Evolutionary conservation across 2,888 invertebrate genomes (phyloP).

Genomic region (Noctua pronuba): DNA sequence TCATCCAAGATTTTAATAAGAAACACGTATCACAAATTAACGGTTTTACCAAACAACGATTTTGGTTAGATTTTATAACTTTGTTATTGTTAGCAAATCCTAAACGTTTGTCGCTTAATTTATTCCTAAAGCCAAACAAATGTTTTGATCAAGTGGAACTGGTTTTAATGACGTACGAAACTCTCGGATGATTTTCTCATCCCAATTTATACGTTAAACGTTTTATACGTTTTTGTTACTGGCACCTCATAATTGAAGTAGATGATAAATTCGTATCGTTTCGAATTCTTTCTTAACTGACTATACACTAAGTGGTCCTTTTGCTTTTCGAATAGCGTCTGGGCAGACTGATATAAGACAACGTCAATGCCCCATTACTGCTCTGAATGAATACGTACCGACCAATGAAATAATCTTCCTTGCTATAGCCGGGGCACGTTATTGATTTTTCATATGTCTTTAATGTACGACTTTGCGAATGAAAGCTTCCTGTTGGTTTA

Average conservation of each 20-base stretch:
- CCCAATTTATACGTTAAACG: slow-evolving; percentile 16
- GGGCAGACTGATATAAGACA: slow-evolving; percentile 15
- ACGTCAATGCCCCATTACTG: slow-evolving; percentile 34
- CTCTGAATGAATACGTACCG: slow-evolving; percentile 2
- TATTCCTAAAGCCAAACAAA: slow-evolving; percentile 11
- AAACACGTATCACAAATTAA: neutral
- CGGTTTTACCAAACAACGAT: neutral
- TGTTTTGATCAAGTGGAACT: slow-evolving; percentile 10
- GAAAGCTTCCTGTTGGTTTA: slow-evolving; percentile 36
- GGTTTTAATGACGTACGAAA: slow-evolving; percentile 5
- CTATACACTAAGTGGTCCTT: slow-evolving; percentile 14
- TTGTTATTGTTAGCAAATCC: slow-evolving; percentile 1
- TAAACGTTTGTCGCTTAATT: slow-evolving; percentile 11
- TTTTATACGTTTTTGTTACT: slow-evolving; percentile 22
- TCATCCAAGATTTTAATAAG: neutral
- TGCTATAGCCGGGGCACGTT: slow-evolving; percentile 5
- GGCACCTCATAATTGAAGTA: slow-evolving; percentile 20
- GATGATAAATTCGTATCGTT: slow-evolving; percentile 34
- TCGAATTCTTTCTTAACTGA: slow-evolving; percentile 31
- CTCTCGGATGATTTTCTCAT: too few relatives aligned
- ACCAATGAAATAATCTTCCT: slow-evolving; percentile 17
- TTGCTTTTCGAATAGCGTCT: slow-evolving; percentile 21
- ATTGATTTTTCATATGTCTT: slow-evolving; percentile 42
- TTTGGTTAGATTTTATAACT: neutral
- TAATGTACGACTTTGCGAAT: slow-evolving; percentile 24